Conservation (phyloP, 2,888 invertebrate species). For the Chromoteleia sp. region DNA sequence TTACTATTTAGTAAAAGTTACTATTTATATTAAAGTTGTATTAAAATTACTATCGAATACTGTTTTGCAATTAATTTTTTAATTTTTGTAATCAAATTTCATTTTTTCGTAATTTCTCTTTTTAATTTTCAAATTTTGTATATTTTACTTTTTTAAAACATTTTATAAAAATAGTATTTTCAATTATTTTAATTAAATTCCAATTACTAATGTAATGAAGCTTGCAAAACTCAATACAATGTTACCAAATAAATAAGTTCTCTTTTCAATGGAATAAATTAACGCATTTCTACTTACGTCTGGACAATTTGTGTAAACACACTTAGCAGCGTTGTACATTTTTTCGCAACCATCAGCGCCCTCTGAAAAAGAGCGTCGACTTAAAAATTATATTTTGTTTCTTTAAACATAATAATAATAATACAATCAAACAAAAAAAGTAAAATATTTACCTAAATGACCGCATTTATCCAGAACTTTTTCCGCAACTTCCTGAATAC, state of each 20-base stretch:
- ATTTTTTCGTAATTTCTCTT: no score
- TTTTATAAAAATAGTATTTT: no score
- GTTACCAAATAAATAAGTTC: no score
- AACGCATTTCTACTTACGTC: slow-evolving; percentile 74
- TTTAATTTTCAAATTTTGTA: no score
- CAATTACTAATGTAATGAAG: no score
- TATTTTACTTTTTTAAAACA: no score
- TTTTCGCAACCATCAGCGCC: slow-evolving; percentile 78
- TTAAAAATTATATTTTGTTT: not conserved
- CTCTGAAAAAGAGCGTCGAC: slow-evolving; percentile 65
- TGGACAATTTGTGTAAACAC: slow-evolving; percentile 75
- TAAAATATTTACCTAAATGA: slow-evolving; percentile 69
- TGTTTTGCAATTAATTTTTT: no score
- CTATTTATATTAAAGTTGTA: slow-evolving; percentile 16
- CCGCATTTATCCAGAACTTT: slow-evolving; percentile 73
- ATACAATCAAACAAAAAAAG: not conserved
- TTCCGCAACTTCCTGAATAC: slow-evolving; percentile 71
- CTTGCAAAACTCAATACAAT: no score
- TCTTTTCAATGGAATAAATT: no score
- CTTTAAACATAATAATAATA: not conserved
- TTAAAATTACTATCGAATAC: no score
- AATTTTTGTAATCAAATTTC: no score
- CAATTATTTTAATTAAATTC: no score
- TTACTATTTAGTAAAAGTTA: not conserved
- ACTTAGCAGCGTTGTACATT: slow-evolving; percentile 76